Conservation (phyloP, 2,888 invertebrate species). For the Conus canariensis region DNA sequence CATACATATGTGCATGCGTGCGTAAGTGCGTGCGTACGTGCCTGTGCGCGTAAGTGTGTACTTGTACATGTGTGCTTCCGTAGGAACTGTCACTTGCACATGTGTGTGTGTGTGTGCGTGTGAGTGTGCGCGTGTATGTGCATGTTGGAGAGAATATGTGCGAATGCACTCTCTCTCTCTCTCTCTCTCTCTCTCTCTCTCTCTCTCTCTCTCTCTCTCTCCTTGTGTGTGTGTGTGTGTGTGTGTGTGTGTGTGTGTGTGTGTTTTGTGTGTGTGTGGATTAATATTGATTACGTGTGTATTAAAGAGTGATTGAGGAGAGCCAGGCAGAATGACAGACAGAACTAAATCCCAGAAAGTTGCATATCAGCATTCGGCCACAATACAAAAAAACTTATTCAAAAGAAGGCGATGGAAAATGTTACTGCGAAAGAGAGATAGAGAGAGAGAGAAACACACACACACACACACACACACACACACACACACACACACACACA, state of each 20-base stretch:
- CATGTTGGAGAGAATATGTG: neutral
- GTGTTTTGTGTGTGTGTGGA: neutral
- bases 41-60: too few relatives aligned
- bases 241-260: neutral
- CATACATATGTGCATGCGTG: too few relatives aligned
- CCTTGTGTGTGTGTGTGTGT: neutral
- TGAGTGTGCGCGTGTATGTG: too few relatives aligned
- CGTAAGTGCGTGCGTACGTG: too few relatives aligned
- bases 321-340: neutral
- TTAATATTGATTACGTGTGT: neutral
- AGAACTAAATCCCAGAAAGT: accelerated
- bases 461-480: neutral
- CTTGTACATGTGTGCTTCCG: too few relatives aligned
- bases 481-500: neutral
- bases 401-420: too few relatives aligned
- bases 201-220: neutral
- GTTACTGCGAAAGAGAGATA: too few relatives aligned
- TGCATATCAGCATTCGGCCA: neutral
- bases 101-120: too few relatives aligned
- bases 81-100: too few relatives aligned
- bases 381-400: too few relatives aligned
- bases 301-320: neutral
- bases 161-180: neutral
- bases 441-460: neutral
- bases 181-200: neutral